Percentiles rank a stretch among this genome's conserved stretches.
Evolutionary conservation across 2,113 vertebrate genomes (phyloP).

Genomic region (Callithrix jacchus): DNA sequence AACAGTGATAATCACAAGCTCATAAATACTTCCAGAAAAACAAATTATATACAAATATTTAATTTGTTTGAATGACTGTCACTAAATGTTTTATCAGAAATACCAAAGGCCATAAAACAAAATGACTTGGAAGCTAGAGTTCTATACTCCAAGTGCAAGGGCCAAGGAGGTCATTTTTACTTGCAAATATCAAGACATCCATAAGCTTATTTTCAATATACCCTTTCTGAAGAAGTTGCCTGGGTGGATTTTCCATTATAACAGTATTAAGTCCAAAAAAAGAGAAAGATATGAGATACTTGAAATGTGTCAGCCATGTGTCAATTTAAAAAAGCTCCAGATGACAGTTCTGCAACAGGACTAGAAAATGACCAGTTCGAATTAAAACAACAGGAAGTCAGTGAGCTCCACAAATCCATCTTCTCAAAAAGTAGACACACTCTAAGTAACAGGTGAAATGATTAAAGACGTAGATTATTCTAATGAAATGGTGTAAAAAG

Average conservation of each 20-base stretch:
- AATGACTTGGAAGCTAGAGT: not conserved
- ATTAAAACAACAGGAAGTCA: not conserved
- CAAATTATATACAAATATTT: not conserved
- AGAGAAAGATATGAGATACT: not conserved
- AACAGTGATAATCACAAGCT: not conserved
- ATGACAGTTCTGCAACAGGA: not conserved
- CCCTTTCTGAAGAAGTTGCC: not conserved
- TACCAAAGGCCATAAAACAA: not conserved
- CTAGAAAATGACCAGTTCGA: not conserved
- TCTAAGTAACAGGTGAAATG: not conserved
- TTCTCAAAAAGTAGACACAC: not conserved
- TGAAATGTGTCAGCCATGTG: not conserved
- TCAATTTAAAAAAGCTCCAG: not conserved
- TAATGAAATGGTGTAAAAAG: not conserved
- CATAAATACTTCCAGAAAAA: not conserved
- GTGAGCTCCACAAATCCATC: not conserved
- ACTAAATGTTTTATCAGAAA: not conserved
- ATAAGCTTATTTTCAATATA: not conserved
- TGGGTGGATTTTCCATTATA: not conserved
- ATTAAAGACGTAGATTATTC: not conserved
- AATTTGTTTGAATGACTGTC: not conserved
- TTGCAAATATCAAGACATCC: not conserved
- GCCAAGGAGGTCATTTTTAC: not conserved
- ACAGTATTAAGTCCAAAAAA: not conserved
- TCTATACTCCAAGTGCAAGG: not conserved